Evolutionary conservation across 2,888 invertebrate genomes (phyloP), one percentile per base, ranked within the genome.

Genomic region (Chymomyza amoena): DNA sequence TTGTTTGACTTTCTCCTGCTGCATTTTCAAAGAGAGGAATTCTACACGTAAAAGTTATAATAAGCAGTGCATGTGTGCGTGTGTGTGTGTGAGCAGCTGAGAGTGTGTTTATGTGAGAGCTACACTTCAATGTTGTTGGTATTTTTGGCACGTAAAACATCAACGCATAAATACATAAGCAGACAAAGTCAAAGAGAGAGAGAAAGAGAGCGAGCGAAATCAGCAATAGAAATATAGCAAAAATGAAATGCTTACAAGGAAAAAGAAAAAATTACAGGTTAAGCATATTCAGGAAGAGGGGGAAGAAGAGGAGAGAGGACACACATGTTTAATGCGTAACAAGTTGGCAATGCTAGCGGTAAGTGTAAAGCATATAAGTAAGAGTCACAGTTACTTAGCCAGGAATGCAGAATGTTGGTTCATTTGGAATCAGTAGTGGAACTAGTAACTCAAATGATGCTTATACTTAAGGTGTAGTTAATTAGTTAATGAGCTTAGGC

Each of bases 121-220:
- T 10, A 25, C 51, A 15, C 50, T 64, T 62, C 15, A 18, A 51
- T 13, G 20, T 16, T 67, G 76, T 87, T 76, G 74, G 78, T 77
- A 88, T 89, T 89, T 84, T 57, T 62, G 70, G 77, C 88, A 88
- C 89, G 88, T 88, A 88, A 80, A 80, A 84, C 85, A 89, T 89
- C 88, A 88, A 84, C 84, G 80, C 80, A 83, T 81, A 85, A 79
- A 87, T 86, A 83, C 79, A 71, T 72, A 63, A 79, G 77, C 74
- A 80, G 70, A 66, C 70, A 83, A 75, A 9, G 50, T 63, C 52
- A 32, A 32, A 62, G 59, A 69, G 59, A 59, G 4, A 61, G 28
- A 72, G 73, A 73, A 71, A n/a, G n/a, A 77, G 70, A 70, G 60
- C 25, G 10, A 16, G 18, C 39, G 67, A 62, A 63, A 66, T 63